A percentile compares a stretch with the other conserved stretches of the same genome.
Conservation (phyloP, 2,888 invertebrate genomes). For the Tetramorium bicarinatum region DNA sequence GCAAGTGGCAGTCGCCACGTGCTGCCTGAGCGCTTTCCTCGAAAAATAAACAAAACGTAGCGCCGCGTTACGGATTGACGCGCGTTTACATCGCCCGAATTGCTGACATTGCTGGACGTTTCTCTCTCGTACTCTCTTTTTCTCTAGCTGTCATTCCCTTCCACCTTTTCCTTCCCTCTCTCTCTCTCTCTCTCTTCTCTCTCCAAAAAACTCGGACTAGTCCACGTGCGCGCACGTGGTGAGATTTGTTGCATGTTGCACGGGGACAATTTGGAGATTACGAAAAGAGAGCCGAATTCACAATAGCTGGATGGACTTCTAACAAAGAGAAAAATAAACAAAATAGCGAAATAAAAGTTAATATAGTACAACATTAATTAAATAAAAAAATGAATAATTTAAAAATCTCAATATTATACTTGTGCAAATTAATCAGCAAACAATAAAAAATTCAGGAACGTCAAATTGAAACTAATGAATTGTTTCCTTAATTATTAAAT, state of each 20-base stretch:
- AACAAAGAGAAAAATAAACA: constrained; percentile 14
- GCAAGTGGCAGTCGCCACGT: constrained; percentile 59
- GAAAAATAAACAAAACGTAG: constrained; percentile 61
- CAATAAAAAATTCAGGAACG: no score
- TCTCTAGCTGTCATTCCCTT: not conserved
- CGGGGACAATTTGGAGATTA: not conserved
- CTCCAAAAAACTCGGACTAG: constrained; percentile 4
- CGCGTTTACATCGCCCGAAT: constrained; percentile 62
- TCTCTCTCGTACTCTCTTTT: not conserved
- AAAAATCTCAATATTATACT: not conserved
- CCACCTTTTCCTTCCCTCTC: not conserved
- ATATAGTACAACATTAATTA: not conserved
- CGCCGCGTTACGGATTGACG: constrained; percentile 67
- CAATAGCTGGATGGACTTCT: not conserved
- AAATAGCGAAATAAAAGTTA: not conserved
- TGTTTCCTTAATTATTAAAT: no score
- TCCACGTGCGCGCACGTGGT: constrained; percentile 18
- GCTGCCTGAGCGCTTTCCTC: constrained; percentile 54
- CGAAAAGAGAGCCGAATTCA: not conserved
- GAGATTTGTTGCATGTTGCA: constrained; percentile 35
- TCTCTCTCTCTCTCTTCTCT: not conserved
- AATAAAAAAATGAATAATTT: not conserved
- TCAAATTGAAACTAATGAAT: no score
- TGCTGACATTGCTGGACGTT: constrained; percentile 48
- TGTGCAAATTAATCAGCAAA: no score